phyloP scores from a whole-genome alignment of 1,140 invertebrate species.

The Rhizoglyphus robini region DNA sequence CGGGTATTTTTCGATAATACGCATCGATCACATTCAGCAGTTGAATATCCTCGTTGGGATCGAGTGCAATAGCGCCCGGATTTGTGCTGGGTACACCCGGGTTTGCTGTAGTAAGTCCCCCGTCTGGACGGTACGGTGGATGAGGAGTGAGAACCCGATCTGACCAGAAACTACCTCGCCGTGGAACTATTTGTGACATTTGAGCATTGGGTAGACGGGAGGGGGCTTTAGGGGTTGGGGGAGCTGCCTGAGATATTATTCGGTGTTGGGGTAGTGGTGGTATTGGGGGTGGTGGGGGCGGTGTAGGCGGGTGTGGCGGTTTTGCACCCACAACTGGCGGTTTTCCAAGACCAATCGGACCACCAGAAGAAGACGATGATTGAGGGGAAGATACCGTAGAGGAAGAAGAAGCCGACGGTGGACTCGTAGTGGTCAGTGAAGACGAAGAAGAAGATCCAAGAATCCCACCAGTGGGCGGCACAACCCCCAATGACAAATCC shows the following conservation, averaged over 20 bases:
- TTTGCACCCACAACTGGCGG: not conserved
- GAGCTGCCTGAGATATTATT: not conserved
- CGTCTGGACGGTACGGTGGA: not conserved
- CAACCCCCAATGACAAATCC: too few relatives aligned
- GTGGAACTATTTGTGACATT: not conserved
- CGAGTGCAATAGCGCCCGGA: not conserved
- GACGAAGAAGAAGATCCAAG: not conserved
- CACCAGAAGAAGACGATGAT: not conserved
- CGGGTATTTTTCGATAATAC: constrained; percentile 7
- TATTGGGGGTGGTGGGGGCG: not conserved
- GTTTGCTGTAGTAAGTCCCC: not conserved
- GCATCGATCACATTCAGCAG: constrained; percentile 8
- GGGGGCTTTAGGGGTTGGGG: not conserved
- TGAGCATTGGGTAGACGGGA: not conserved
- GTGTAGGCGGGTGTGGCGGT: not conserved
- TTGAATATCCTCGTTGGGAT: constrained; percentile 10
- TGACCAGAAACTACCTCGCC: not conserved
- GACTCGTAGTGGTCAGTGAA: not conserved
- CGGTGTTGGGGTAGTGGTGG: constrained; percentile 10
- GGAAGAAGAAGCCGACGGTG: not conserved
- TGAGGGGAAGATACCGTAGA: not conserved
- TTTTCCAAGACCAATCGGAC: not conserved
- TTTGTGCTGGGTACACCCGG: not conserved
- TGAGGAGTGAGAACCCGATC: not conserved
- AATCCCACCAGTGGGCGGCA: too few relatives aligned